Evolutionary conservation across 2,888 invertebrate species (phyloP), one percentile per base, ranked within the genome.

Genomic region (Muscina levida): DNA sequence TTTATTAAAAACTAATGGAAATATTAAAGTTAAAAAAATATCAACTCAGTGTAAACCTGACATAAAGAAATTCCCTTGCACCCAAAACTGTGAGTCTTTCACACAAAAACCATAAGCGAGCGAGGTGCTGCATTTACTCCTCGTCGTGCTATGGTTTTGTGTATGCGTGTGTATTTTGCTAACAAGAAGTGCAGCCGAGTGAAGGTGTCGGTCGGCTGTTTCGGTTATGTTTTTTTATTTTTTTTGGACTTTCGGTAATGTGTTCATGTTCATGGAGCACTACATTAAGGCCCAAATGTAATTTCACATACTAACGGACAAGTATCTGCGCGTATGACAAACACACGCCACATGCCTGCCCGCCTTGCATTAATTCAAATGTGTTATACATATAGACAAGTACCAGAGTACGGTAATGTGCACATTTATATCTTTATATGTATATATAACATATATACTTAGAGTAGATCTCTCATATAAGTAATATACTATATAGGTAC

Each of bases 261-360:
- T 46, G 46, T 46, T 46, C 46, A 46, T 46, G 53, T 53, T 53
- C 53, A 53, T 59, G 59, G 39, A 59, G 59, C 39, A 59, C 59
- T 59, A 59, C 59, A 59, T 59, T 39, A 59, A 59, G 59, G 31
- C 39, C 39, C 37, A 15, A n/a, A 3, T 31, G 39, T 59, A 59
- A 59, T 59, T 59, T 24, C 66, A 17, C 65, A 65, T 31, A 42
- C 65, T 42, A 10, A 66, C 22, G 15, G 17, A 42, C 59, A 53
- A 11, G 17, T 57, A 6, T 37, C 31, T 59, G 59, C 37, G 13
- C 13, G 59, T 57, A 26, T 57, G 57, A 6, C 24, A 5, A n/a
- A n/a, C n/a, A n/a, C n/a, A n/a, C n/a, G n/a, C 13, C 3, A 37
- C 22, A 57, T 22, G 15, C 11, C 13, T 37, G 39, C 10, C 5